A percentile compares a stretch with the other conserved stretches of the same genome.
Evolutionary conservation across 2,888 invertebrate species (phyloP).

Genomic region (Hololepta plana): DNA sequence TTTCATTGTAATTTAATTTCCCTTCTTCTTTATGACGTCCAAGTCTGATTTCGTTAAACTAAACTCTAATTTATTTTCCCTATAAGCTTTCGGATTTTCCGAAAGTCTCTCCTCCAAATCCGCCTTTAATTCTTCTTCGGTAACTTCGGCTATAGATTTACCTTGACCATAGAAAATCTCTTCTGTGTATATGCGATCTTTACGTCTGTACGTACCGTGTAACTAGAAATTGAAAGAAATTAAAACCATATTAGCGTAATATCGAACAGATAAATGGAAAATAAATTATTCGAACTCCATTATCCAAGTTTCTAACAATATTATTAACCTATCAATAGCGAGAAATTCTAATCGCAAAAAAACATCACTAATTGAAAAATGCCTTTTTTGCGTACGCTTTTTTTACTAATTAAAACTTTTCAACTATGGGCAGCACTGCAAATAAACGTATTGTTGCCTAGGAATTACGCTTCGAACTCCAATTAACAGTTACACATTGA

Average conservation of each 20-base stretch:
- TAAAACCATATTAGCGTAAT: no score
- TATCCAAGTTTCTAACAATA: no score
- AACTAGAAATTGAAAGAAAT: no score
- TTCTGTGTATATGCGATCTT: conserved; percentile 46
- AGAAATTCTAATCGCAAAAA: no score
- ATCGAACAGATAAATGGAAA: no score
- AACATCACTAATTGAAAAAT: no score
- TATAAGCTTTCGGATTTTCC: conserved; percentile 31
- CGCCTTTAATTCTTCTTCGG: conserved; percentile 30
- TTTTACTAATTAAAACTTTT: conserved; percentile 2
- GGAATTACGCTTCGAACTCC: no score
- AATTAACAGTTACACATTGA: background rate
- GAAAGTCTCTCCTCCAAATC: conserved; percentile 28
- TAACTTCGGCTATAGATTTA: conserved; percentile 30
- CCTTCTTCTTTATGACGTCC: conserved; percentile 2
- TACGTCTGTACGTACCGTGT: conserved; percentile 47
- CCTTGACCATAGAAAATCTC: conserved; percentile 43
- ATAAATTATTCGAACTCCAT: no score
- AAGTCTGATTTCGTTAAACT: conserved; percentile 14
- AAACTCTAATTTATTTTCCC: conserved; percentile 22
- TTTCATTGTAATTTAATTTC: background rate
- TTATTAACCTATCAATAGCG: no score
- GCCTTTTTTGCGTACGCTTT: no score
- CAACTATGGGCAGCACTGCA: no score
- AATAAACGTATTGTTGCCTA: no score